Evolutionary conservation across 2,888 invertebrate genomes (phyloP).

Genomic region (Drosophila phalerata): DNA sequence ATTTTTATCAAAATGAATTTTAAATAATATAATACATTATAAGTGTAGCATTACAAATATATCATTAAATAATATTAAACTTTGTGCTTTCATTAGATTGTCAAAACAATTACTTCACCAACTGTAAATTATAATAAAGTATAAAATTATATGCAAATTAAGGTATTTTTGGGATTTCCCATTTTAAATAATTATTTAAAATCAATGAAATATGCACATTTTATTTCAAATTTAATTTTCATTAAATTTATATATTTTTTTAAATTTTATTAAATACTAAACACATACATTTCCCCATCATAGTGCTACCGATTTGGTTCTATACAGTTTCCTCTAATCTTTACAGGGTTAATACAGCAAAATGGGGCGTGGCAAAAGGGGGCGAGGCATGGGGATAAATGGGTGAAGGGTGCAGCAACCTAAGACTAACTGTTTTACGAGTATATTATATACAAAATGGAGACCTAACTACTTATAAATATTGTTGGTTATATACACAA

Average conservation of each 20-base stretch:
- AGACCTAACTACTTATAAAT: slow-evolving; percentile 15
- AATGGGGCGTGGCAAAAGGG: slow-evolving; percentile 2
- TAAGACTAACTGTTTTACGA: slow-evolving; percentile 18
- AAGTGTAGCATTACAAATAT: too few species aligned
- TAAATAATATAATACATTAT: too few species aligned
- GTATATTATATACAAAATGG: slow-evolving; percentile 22
- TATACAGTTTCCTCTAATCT: neutral
- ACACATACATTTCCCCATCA: neutral
- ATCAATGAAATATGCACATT: neutral
- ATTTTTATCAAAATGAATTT: too few species aligned
- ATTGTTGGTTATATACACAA: slow-evolving; percentile 31
- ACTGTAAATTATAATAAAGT: neutral
- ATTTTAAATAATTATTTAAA: neutral
- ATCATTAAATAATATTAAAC: neutral
- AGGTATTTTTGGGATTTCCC: neutral
- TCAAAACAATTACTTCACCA: neutral
- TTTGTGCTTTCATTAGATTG: neutral
- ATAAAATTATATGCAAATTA: neutral
- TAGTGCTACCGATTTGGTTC: slow-evolving; percentile 2
- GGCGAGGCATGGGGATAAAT: neutral
- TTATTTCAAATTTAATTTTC: neutral
- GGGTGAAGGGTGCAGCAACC: slow-evolving; percentile 10
- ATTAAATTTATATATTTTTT: neutral
- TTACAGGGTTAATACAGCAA: slow-evolving; percentile 11
- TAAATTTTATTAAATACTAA: neutral